phyloP scores from a whole-genome alignment of 2,888 invertebrate species.

The Amiota minor region DNA sequence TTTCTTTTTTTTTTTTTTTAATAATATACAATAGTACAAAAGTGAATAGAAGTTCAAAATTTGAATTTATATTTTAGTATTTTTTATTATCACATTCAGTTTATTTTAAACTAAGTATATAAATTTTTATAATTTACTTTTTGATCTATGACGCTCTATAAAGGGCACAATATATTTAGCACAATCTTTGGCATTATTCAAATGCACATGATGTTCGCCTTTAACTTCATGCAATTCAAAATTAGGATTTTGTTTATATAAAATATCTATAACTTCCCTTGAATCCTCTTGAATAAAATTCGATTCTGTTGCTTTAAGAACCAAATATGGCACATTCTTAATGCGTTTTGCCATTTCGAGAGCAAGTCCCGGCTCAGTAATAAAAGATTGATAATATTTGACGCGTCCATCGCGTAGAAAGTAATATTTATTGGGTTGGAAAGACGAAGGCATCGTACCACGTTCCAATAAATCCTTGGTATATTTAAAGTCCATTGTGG shows the following conservation, averaged over 20 bases:
- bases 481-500: slow-evolving; percentile 75
- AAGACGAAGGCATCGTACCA: slow-evolving; percentile 75
- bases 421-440: slow-evolving; percentile 76
- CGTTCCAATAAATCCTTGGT: slow-evolving; percentile 76
- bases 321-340: slow-evolving; percentile 76
- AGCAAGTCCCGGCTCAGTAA: slow-evolving; percentile 70
- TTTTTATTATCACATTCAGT: neutral
- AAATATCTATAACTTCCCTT: slow-evolving; percentile 75
- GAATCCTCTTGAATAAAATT: slow-evolving; percentile 73
- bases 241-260: slow-evolving; percentile 75
- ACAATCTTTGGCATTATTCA: slow-evolving; percentile 78
- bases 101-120: neutral
- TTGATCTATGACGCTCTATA: slow-evolving; percentile 46
- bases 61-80: neutral
- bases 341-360: slow-evolving; percentile 74
- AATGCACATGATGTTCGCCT: slow-evolving; percentile 84
- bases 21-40: too few species aligned
- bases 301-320: slow-evolving; percentile 77
- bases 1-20: too few species aligned
- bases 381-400: slow-evolving; percentile 46
- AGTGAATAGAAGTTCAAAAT: too few species aligned
- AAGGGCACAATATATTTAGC: slow-evolving; percentile 72
- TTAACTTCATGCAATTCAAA: slow-evolving; percentile 77
- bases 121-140: too few species aligned
- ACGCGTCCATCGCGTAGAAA: slow-evolving; percentile 60